Evolutionary conservation across 2,113 vertebrate genomes (phyloP).

Genomic region (Anthoscopus minutus): DNA sequence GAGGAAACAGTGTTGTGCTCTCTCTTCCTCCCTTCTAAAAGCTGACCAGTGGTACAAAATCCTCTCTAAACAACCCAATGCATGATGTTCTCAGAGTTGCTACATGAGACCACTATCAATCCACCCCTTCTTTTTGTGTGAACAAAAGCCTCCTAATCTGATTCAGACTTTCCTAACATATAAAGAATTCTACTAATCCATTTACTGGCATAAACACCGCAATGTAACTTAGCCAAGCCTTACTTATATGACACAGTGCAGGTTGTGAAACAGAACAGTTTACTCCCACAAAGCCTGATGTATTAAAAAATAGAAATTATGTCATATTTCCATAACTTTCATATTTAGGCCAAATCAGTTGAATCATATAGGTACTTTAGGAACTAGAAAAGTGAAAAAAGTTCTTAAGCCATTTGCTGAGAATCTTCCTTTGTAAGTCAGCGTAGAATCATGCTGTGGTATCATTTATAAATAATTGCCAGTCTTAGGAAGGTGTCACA

Average conservation of each 20-base stretch:
- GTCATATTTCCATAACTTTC: neutral
- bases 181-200: neutral
- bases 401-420: neutral
- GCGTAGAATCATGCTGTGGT: neutral
- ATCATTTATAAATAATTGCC: neutral
- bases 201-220: neutral
- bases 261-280: neutral
- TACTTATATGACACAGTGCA: neutral
- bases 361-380: neutral
- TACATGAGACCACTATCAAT: neutral
- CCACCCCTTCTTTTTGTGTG: neutral
- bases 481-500: neutral
- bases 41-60: neutral
- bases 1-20: accelerated
- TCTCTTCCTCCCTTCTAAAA: neutral
- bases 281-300: neutral
- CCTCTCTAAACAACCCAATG: neutral
- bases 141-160: neutral
- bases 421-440: neutral
- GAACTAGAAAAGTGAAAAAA: neutral
- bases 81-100: neutral
- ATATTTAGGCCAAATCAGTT: neutral
- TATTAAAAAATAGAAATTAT: neutral
- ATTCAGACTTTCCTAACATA: neutral
- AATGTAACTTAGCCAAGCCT: neutral